These are phyloP conservation scores for Saturnia japonica DNA, from an alignment of 2,888 invertebrate genomes.

Conservation along the genomic window DNA sequence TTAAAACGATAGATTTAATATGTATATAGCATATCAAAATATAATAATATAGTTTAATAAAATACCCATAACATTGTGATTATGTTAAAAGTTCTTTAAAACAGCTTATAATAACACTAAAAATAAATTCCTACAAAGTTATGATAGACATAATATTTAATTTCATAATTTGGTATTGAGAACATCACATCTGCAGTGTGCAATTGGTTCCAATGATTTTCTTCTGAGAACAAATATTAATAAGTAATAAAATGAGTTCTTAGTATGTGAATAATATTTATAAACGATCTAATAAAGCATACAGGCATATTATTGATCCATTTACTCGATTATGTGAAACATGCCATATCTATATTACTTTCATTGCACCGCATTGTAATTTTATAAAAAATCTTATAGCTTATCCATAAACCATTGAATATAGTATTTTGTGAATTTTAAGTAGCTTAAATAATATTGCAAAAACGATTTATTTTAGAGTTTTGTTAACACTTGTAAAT, in stretches of 20 bases:
- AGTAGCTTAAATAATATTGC: too few relatives aligned
- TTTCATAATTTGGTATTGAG: slow-evolving; percentile 1
- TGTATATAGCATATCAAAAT: too few relatives aligned
- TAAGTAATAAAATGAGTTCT: slow-evolving; percentile 7
- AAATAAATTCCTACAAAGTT: not conserved
- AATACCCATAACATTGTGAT: too few relatives aligned
- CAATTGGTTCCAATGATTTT: slow-evolving; percentile 8
- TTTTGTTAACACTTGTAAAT: not conserved
- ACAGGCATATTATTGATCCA: not conserved
- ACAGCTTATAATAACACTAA: too few relatives aligned
- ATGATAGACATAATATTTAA: not conserved
- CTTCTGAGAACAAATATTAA: slow-evolving; percentile 20
- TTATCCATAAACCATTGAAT: not conserved
- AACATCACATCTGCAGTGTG: not conserved
- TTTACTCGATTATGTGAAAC: not conserved
- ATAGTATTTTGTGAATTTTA: not conserved
- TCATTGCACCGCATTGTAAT: not conserved
- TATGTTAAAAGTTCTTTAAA: too few relatives aligned
- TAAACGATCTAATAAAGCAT: not conserved
- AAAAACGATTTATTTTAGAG: not conserved
- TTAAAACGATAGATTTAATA: too few relatives aligned
- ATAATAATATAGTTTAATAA: too few relatives aligned
- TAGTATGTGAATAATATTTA: not conserved
- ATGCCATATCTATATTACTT: not conserved
- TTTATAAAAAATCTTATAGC: not conserved